A percentile compares a stretch with the other conserved stretches of the same genome.
Conservation (phyloP, 1,140 invertebrate species). For the Cylas formicarius region DNA sequence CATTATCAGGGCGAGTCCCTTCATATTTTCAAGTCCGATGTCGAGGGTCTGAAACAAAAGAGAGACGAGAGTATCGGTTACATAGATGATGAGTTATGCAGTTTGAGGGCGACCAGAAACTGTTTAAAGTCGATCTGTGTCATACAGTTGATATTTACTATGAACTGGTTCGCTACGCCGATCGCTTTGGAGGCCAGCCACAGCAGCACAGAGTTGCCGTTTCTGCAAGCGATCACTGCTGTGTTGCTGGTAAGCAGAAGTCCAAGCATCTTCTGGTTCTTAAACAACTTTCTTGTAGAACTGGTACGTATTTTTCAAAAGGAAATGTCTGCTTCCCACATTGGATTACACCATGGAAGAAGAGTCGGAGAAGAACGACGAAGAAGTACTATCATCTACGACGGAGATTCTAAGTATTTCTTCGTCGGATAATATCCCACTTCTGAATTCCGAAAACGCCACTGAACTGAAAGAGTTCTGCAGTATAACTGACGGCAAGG, state of each 20-base stretch:
- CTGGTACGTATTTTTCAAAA: conserved; percentile 39
- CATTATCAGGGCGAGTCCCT: conserved; percentile 36
- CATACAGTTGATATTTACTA: conserved; percentile 37
- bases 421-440: conserved; percentile 38
- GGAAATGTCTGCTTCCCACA: conserved; percentile 35
- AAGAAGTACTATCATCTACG: conserved; percentile 14
- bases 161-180: conserved; percentile 62
- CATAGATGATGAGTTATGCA: conserved; percentile 32
- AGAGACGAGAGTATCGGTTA: conserved; percentile 29
- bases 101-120: conserved; percentile 34
- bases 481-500: conserved; percentile 11
- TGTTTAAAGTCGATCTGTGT: conserved; percentile 37
- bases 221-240: conserved; percentile 48
- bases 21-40: conserved; percentile 32
- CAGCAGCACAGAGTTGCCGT: conserved; percentile 52
- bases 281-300: conserved; percentile 26
- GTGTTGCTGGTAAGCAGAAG: conserved; percentile 48
- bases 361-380: conserved; percentile 15
- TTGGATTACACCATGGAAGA: conserved; percentile 27
- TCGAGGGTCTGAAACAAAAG: conserved; percentile 42
- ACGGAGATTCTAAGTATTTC: conserved; percentile 27
- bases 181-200: conserved; percentile 60
- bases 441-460: conserved; percentile 33
- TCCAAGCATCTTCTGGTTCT: background rate
- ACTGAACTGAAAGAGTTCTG: conserved; percentile 38